These are phyloP conservation scores for Phaetusa simplex DNA, from an alignment of 2,113 vertebrate genomes.

Conservation along the genomic window DNA sequence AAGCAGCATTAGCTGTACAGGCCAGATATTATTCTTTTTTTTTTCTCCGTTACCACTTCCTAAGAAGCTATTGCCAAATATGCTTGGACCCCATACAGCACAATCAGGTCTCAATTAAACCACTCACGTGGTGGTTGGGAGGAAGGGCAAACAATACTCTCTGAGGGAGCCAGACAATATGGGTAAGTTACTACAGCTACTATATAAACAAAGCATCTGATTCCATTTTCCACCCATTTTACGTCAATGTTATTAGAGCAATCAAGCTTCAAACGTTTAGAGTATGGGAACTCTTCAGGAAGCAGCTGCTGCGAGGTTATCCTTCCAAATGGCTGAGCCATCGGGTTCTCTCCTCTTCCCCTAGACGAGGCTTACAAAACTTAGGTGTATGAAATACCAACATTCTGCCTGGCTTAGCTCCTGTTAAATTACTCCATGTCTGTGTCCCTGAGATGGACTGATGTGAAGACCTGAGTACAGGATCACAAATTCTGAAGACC, in stretches of 20 bases:
- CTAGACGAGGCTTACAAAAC: neutral
- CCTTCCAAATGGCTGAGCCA: neutral
- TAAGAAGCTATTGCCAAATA: neutral
- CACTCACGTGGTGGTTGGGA: neutral
- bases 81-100: neutral
- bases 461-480: neutral
- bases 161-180: neutral
- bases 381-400: neutral
- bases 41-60: neutral
- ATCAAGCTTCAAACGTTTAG: neutral
- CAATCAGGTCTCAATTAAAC: neutral
- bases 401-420: neutral
- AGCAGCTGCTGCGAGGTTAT: neutral
- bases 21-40: neutral
- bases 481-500: neutral
- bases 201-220: neutral
- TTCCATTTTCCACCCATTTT: neutral
- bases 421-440: neutral
- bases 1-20: neutral
- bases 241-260: neutral
- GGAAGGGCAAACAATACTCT: constrained; percentile 24
- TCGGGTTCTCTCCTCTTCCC: neutral
- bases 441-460: neutral
- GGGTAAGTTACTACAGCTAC: neutral
- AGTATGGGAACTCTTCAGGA: neutral